phyloP scores from a whole-genome alignment of 2,113 vertebrate genomes.

The Machaerirhynchus nigripectus region DNA sequence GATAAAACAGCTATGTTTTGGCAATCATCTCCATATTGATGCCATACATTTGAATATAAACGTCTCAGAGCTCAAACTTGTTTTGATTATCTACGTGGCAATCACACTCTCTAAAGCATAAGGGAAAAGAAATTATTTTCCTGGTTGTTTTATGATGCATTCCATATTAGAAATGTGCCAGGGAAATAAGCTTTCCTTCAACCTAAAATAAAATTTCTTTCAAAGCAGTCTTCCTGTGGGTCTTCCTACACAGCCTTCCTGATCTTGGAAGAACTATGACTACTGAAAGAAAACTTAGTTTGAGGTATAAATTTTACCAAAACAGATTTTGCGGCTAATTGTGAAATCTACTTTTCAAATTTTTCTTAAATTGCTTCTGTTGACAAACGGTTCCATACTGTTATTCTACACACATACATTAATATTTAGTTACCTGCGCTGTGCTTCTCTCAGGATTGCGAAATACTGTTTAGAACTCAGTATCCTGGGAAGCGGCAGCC shows the following conservation, averaged over 20 bases:
- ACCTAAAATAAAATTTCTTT: neutral
- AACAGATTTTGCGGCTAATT: neutral
- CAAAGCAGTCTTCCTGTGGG: neutral
- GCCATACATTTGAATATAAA: neutral
- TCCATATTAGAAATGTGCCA: neutral
- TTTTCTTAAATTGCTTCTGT: neutral
- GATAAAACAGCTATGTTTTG: neutral
- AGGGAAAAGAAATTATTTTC: neutral
- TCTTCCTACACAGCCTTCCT: neutral
- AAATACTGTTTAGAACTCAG: neutral
- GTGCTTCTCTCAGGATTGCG: neutral
- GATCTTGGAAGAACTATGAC: neutral
- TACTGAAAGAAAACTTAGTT: neutral
- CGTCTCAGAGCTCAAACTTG: neutral
- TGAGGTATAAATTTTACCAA: neutral
- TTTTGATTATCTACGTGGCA: neutral
- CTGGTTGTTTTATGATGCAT: neutral
- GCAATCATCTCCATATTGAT: neutral
- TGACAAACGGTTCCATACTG: neutral
- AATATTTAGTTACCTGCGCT: neutral
- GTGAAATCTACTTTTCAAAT: neutral
- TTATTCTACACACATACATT: neutral
- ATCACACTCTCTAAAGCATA: neutral
- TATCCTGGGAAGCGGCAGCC: neutral
- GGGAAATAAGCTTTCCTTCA: neutral